phyloP scores from a whole-genome alignment of 2,113 vertebrate species.

The Echinops telfairi region DNA sequence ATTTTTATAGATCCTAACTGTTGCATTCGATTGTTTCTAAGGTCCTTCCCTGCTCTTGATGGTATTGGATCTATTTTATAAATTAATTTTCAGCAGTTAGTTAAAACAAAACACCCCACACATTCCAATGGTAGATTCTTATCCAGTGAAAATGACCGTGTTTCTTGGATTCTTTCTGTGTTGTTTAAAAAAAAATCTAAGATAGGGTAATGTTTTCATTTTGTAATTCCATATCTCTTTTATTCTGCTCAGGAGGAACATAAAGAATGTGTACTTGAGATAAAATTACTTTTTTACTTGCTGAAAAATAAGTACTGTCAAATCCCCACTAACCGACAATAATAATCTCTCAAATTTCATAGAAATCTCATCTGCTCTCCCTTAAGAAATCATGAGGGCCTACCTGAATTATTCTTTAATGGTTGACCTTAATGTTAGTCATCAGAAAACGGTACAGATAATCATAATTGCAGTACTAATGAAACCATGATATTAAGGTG shows the following conservation, averaged over 20 bases:
- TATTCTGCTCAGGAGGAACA: not conserved
- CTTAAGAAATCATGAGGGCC: not conserved
- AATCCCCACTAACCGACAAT: not conserved
- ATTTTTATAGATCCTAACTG: not conserved
- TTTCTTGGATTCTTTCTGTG: not conserved
- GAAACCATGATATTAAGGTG: constrained; percentile 30
- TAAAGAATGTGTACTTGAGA: not conserved
- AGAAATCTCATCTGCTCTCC: not conserved
- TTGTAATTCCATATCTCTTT: not conserved
- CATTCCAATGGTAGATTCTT: not conserved
- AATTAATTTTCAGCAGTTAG: constrained; percentile 21
- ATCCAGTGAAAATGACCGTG: not conserved
- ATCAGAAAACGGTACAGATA: not conserved
- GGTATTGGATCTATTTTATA: not conserved
- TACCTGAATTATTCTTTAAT: constrained; percentile 7
- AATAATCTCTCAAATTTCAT: constrained; percentile 33
- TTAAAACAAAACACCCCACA: not conserved
- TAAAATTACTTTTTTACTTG: not conserved
- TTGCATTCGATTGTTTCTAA: not conserved
- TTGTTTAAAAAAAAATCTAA: not conserved
- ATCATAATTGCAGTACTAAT: not conserved
- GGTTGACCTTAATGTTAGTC: constrained; percentile 13
- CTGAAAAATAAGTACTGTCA: constrained; percentile 33
- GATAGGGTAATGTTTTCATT: not conserved
- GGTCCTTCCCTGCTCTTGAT: not conserved